Conservation (phyloP, 2,888 invertebrate genomes). For the Blastobasis adustella region DNA sequence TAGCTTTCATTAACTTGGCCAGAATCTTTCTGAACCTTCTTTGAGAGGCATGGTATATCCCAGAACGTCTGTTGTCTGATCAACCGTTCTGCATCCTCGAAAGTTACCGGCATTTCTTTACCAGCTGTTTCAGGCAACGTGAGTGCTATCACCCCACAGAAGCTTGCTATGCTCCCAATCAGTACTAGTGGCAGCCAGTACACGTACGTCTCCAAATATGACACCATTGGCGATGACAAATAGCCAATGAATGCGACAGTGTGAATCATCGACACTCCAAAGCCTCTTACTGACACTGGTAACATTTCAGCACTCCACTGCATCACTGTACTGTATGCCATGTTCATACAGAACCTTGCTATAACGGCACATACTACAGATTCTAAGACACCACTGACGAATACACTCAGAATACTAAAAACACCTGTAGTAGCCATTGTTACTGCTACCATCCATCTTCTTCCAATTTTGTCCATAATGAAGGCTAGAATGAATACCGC, state of each 20-base stretch:
- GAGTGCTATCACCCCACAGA: constrained; percentile 15
- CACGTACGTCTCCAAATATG: constrained; percentile 23
- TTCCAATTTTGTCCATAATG: constrained; percentile 41
- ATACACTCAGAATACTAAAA: constrained; percentile 34
- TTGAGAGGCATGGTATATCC: constrained; percentile 24
- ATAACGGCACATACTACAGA: constrained; percentile 38
- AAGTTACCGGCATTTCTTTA: constrained; percentile 32
- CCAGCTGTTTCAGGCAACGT: constrained; percentile 30
- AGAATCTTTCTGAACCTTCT: constrained; percentile 7
- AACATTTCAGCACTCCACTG: constrained; percentile 49
- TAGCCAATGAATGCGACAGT: constrained; percentile 40
- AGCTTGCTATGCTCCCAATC: constrained; percentile 18
- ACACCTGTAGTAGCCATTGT: constrained; percentile 31
- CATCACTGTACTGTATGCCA: constrained; percentile 32
- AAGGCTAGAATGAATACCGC: constrained; percentile 40
- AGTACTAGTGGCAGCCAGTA: constrained; percentile 26
- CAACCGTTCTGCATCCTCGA: constrained; percentile 30
- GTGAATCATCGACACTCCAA: constrained; percentile 39
- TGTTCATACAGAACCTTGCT: constrained; percentile 44
- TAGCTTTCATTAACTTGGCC: no score
- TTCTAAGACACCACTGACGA: constrained; percentile 27
- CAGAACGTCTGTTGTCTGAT: constrained; percentile 21
- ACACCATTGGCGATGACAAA: constrained; percentile 34
- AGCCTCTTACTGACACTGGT: constrained; percentile 42
- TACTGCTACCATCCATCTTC: constrained; percentile 36